These are phyloP conservation scores for Charadrius vociferus DNA, from an alignment of 2,113 vertebrate genomes.

Conservation along the genomic window DNA sequence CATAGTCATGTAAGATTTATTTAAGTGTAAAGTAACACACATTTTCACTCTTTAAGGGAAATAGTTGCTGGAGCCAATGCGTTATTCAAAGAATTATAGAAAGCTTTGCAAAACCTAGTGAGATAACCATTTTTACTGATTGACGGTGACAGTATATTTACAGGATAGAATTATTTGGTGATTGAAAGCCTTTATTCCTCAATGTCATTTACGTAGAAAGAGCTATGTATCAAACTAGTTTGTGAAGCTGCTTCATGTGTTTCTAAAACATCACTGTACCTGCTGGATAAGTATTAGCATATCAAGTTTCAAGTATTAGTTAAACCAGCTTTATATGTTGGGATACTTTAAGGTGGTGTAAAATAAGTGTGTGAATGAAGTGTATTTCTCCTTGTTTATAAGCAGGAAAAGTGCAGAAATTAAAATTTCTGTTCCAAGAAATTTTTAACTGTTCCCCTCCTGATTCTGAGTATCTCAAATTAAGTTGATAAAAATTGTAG, in stretches of 20 bases:
- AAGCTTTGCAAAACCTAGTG: not conserved
- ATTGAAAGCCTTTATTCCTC: not conserved
- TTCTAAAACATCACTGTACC: not conserved
- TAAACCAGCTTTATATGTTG: not conserved
- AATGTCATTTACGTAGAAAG: not conserved
- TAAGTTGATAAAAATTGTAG: not conserved
- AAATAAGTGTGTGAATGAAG: not conserved
- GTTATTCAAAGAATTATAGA: not conserved
- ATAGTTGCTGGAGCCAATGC: not conserved
- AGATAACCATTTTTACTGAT: not conserved
- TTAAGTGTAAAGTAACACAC: not conserved
- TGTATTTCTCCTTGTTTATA: not conserved
- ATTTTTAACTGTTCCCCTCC: not conserved
- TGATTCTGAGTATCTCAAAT: not conserved
- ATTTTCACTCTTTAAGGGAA: not conserved
- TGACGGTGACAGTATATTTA: not conserved
- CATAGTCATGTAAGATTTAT: not conserved
- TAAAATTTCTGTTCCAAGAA: not conserved
- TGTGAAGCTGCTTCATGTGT: accelerated
- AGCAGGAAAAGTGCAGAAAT: accelerated
- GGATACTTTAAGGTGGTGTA: not conserved
- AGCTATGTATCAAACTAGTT: not conserved
- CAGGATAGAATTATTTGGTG: not conserved
- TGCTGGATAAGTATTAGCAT: not conserved
- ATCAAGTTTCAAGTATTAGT: not conserved